A percentile compares a stretch with the other conserved stretches of the same genome.
These are phyloP conservation scores for Limnodromus scolopaceus DNA, from an alignment of 2,797 vertebrate genomes.

Conservation along the genomic window DNA sequence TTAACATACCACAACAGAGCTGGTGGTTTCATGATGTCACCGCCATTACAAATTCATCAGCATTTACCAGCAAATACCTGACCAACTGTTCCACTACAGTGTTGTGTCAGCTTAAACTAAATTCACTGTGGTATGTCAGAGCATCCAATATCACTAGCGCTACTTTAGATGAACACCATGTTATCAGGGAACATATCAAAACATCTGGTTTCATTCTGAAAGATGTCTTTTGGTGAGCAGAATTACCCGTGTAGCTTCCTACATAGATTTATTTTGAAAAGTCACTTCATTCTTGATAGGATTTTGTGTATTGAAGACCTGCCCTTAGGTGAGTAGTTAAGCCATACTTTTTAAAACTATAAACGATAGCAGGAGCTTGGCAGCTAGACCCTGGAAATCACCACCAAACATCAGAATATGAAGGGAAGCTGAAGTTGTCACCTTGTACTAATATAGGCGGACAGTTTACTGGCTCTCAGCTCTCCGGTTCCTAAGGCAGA, in stretches of 20 bases:
- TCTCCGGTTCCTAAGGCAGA: not conserved
- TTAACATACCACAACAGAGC: not conserved
- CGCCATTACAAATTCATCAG: not conserved
- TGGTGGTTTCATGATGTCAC: not conserved
- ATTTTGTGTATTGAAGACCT: not conserved
- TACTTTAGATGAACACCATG: not conserved
- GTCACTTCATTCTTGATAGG: not conserved
- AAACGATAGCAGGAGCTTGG: not conserved
- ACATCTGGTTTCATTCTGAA: not conserved
- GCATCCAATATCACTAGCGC: not conserved
- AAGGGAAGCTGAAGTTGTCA: not conserved
- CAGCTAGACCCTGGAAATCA: not conserved
- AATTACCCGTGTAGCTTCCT: not conserved
- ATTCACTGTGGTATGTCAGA: not conserved
- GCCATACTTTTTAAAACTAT: not conserved
- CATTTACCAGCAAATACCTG: not conserved
- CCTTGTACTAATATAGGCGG: not conserved
- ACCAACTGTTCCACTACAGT: not conserved
- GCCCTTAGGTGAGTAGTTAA: not conserved
- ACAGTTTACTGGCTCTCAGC: not conserved
- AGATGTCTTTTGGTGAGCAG: not conserved
- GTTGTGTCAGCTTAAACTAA: not conserved
- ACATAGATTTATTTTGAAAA: not conserved
- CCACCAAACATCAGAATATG: not conserved
- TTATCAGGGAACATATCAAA: not conserved